Percentiles rank a stretch among this genome's conserved stretches.
phyloP scores from a whole-genome alignment of 1,140 invertebrate genomes.

The Eupristina koningsbergeri region DNA sequence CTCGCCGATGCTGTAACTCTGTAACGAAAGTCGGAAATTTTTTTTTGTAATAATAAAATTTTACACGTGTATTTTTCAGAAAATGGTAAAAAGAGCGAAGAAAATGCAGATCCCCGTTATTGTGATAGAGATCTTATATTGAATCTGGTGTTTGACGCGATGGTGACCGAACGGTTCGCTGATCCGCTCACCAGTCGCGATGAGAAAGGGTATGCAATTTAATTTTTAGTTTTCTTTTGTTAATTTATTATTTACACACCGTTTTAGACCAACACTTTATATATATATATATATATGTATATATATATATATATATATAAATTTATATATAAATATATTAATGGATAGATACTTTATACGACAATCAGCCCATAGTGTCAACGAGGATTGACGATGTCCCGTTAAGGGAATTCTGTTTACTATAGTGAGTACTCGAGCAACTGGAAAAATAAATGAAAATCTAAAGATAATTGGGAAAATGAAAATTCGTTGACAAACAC shows the following conservation, averaged over 20 bases:
- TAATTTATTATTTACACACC: neutral
- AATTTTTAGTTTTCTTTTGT: constrained; percentile 36
- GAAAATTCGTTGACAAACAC: neutral
- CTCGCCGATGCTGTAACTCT: too few relatives aligned
- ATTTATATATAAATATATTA: too few relatives aligned
- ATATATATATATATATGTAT: too few relatives aligned
- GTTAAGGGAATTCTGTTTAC: constrained; percentile 31
- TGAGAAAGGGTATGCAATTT: constrained; percentile 78
- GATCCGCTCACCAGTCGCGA: constrained; percentile 80
- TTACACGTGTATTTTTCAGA: constrained; percentile 58
- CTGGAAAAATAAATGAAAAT: constrained; percentile 52
- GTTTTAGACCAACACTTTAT: constrained; percentile 23
- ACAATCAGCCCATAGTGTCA: constrained; percentile 49
- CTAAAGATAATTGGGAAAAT: neutral
- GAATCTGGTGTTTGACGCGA: constrained; percentile 89
- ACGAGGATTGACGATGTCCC: constrained; percentile 47
- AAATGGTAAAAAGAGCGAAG: constrained; percentile 75
- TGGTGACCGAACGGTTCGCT: constrained; percentile 88
- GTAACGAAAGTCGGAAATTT: too few relatives aligned
- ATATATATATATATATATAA: constrained; percentile 33
- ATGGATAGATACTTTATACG: too few relatives aligned
- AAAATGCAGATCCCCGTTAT: constrained; percentile 75
- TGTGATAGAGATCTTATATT: constrained; percentile 88
- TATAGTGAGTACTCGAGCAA: constrained; percentile 40
- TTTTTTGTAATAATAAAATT: neutral